These are phyloP conservation scores for Paradisaea rubra DNA, from an alignment of 2,113 vertebrate species.

Conservation along the genomic window DNA sequence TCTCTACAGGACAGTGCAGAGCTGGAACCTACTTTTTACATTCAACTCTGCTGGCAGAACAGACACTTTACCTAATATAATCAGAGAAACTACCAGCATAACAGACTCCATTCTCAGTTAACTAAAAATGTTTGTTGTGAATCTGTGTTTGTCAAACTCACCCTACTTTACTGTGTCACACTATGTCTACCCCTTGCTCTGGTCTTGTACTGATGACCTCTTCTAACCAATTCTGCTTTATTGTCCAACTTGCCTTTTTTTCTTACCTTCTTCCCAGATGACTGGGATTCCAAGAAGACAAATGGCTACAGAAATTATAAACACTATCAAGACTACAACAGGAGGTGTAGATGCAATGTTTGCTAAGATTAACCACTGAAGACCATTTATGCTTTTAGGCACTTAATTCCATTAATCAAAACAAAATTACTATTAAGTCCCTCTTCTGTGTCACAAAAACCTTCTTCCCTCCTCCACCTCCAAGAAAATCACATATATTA, in stretches of 20 bases:
- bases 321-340: neutral
- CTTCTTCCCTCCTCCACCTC: neutral
- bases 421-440: neutral
- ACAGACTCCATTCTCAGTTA: neutral
- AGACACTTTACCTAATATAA: neutral
- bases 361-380: neutral
- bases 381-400: neutral
- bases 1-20: neutral
- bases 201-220: neutral
- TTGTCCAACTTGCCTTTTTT: neutral
- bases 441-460: neutral
- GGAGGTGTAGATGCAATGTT: neutral
- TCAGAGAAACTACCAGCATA: neutral
- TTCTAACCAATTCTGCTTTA: neutral
- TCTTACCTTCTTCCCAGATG: neutral
- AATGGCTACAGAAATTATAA: neutral
- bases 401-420: neutral
- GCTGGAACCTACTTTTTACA: neutral
- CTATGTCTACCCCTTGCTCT: neutral
- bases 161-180: accelerated
- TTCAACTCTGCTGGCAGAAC: neutral
- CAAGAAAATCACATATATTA: neutral
- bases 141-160: neutral
- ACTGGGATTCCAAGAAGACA: neutral
- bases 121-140: neutral